Base-by-base conservation (phyloP, 2,888 invertebrate species). In the Agonopterix subpropinquella region DNA sequence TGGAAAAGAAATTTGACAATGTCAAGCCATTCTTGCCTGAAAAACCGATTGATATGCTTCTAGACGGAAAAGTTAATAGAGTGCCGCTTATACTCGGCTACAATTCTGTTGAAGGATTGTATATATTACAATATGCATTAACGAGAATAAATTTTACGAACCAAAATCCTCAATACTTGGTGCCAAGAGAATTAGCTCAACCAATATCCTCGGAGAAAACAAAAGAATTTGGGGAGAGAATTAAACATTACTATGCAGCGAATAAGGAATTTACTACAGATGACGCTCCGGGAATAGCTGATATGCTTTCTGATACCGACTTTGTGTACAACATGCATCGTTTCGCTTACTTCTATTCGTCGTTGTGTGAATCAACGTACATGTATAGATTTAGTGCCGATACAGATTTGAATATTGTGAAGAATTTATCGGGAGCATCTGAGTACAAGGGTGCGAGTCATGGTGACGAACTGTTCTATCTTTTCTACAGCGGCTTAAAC, bases 391-490 rank as follows among this genome's bases (percentile, higher is more conserved):
- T 48, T 41, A 48, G 39, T 10, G n/a, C 1, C 43, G 65, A 65
- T 2, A 78, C 75, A 0, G 70, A 77, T n/a, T 63, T 82, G 43
- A 84, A 83, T 53, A 42, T 78, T 9, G 47, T 78, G 1, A 82
- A 80, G 53, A 56, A 52, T 2, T 11, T 62, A 2, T 42, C 42
- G 10, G 39, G 64, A 2, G 68, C 65, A 5, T 10, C 63, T 1
- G 45, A 51, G 0, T 46, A 67, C 2, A 52, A 73, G 62, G 90
- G 89, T 0, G 83, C 78, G 0, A 74, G 77, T 28, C 90, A 90
- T 43, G 84, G 78, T 0, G 90, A 90, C 50, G 90, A 90, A 1
- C 13, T 89, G 8, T 78, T 77, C 41, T 89, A 89, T 56, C 44
- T 84, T 4, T 90, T 89, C 49, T 81, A 76, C 44, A 73, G 73